Conservation (phyloP, 1,140 invertebrate genomes). For the Holotrichia oblita region DNA sequence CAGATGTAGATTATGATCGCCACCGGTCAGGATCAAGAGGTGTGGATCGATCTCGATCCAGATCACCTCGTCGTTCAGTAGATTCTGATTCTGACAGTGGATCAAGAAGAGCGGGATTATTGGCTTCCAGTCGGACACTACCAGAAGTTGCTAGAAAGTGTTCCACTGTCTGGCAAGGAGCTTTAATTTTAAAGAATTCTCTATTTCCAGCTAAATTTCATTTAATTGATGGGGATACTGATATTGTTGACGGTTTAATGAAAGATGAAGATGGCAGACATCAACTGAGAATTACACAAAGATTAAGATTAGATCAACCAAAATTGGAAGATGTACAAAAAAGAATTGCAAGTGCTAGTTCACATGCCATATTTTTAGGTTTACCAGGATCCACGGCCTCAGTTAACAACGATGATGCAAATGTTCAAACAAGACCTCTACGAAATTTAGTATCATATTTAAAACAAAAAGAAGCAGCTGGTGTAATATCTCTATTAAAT, state of each 20-base stretch:
- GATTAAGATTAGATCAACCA: conserved; percentile 91
- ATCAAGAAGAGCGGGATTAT: conserved; percentile 73
- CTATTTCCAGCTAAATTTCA: conserved; percentile 95
- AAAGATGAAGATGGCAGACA: conserved; percentile 90
- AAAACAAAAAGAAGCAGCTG: conserved; percentile 97
- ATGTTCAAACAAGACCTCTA: conserved; percentile 88
- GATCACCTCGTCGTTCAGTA: conserved; percentile 75
- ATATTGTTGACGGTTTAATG: conserved; percentile 93
- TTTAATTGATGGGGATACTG: conserved; percentile 92
- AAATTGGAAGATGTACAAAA: conserved; percentile 96
- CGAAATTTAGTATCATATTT: conserved; percentile 96
- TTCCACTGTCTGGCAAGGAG: conserved; percentile 91
- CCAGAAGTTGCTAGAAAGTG: conserved; percentile 84
- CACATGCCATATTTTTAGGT: conserved; percentile 90
- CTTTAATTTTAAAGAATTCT: conserved; percentile 94
- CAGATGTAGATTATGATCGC: conserved; percentile 65
- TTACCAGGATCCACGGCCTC: conserved; percentile 82
- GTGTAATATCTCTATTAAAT: conserved; percentile 91
- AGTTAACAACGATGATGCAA: conserved; percentile 77
- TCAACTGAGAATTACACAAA: conserved; percentile 91
- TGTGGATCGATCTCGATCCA: conserved; percentile 75
- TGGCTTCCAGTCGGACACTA: conserved; percentile 78
- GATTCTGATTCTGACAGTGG: conserved; percentile 84
- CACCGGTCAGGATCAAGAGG: conserved; percentile 75
- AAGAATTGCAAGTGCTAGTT: conserved; percentile 85